These are phyloP conservation scores for Papilio polytes DNA, from an alignment of 1,140 invertebrate genomes.

Conservation along the genomic window DNA sequence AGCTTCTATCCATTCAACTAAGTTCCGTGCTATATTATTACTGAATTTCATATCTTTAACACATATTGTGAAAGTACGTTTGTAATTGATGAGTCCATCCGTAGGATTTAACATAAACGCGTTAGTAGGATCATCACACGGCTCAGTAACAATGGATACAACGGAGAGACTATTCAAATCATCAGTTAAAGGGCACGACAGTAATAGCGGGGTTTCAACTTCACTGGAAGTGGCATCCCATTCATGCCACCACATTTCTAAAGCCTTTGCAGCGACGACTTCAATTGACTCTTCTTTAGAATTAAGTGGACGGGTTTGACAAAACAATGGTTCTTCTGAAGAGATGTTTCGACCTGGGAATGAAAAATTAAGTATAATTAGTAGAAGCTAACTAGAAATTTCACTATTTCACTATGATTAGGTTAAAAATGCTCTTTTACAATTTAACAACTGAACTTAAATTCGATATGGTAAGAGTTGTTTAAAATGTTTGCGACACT, in stretches of 20 bases:
- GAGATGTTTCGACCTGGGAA: slow-evolving; percentile 72
- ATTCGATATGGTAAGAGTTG: too few relatives aligned
- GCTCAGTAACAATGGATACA: slow-evolving; percentile 75
- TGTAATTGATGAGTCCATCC: slow-evolving; percentile 47
- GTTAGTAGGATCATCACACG: slow-evolving; percentile 75
- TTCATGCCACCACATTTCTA: slow-evolving; percentile 80
- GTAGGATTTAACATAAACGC: slow-evolving; percentile 62
- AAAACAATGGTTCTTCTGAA: slow-evolving; percentile 65
- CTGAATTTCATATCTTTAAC: slow-evolving; percentile 89
- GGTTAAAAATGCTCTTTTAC: too few relatives aligned
- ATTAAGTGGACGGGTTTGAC: slow-evolving; percentile 70
- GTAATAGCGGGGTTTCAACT: slow-evolving; percentile 73
- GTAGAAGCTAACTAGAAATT: not conserved
- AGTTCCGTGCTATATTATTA: slow-evolving; percentile 85
- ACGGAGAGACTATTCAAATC: slow-evolving; percentile 57
- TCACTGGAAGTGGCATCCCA: slow-evolving; percentile 69
- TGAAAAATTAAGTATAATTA: slow-evolving; percentile 39
- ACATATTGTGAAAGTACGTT: slow-evolving; percentile 86
- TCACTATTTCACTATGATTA: not conserved
- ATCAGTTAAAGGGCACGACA: slow-evolving; percentile 76
- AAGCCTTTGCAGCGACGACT: slow-evolving; percentile 76
- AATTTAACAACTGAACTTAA: too few relatives aligned
- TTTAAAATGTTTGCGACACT: too few relatives aligned
- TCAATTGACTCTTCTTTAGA: slow-evolving; percentile 64
- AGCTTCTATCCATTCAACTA: slow-evolving; percentile 89